Conservation (phyloP, 2,797 vertebrate species). For the Platalea minor region DNA sequence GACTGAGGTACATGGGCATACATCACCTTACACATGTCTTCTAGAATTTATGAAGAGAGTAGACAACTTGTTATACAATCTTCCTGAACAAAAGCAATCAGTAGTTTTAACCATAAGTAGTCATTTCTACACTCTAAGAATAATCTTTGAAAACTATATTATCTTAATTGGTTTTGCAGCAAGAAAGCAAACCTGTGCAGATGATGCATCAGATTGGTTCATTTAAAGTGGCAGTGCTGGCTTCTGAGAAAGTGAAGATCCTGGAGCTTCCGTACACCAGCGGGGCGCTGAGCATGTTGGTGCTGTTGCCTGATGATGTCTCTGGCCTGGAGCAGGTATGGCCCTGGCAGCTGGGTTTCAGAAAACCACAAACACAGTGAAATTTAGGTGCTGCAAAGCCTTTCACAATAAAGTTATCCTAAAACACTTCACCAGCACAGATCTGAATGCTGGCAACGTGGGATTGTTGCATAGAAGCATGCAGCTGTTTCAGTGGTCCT, state of each 20-base stretch:
- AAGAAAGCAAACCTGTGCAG: slow-evolving; percentile 42
- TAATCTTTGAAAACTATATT: background rate
- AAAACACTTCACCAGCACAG: background rate
- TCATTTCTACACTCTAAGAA: background rate
- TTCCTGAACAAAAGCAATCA: background rate
- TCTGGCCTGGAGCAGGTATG: slow-evolving; percentile 41
- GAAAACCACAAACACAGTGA: background rate
- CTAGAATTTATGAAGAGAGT: background rate
- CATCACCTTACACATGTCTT: background rate
- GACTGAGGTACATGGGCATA: slow-evolving; percentile 66
- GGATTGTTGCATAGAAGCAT: background rate
- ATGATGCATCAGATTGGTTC: slow-evolving; percentile 19
- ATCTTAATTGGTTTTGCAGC: slow-evolving; percentile 24
- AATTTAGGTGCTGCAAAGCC: background rate
- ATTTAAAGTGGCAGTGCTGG: background rate
- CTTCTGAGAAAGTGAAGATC: background rate
- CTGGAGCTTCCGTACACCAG: background rate
- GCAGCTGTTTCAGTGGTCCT: background rate
- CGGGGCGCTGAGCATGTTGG: background rate
- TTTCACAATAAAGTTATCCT: background rate
- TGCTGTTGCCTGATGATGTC: slow-evolving; percentile 12
- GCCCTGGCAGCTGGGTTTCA: background rate
- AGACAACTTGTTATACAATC: background rate
- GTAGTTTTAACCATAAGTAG: background rate
- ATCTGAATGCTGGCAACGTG: background rate